A percentile compares a stretch with the other conserved stretches of the same genome.
Evolutionary conservation across 2,888 invertebrate genomes (phyloP).

Genomic region (Cheilosia impressa): DNA sequence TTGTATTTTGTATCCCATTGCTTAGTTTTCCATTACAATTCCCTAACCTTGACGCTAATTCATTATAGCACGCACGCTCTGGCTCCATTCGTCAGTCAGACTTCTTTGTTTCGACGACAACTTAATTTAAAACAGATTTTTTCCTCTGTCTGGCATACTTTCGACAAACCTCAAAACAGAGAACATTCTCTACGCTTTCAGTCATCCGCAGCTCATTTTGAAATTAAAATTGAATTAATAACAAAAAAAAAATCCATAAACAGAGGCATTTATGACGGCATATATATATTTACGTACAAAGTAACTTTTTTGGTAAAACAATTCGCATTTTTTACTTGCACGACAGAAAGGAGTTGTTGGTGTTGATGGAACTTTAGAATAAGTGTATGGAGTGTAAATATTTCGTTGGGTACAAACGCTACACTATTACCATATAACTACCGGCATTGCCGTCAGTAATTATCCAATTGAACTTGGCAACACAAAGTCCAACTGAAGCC

Average conservation of each 20-base stretch:
- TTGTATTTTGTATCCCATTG: too few species aligned
- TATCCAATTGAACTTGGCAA: neutral
- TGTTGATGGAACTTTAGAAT: neutral
- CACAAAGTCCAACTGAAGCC: neutral
- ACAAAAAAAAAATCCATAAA: slow-evolving; percentile 1
- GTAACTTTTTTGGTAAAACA: neutral
- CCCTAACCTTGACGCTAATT: slow-evolving; percentile 20
- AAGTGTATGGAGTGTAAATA: neutral
- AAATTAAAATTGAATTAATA: neutral
- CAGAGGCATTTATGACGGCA: slow-evolving; percentile 18
- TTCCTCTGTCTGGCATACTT: slow-evolving; percentile 3
- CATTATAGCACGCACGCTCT: slow-evolving; percentile 11
- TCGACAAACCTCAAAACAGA: slow-evolving; percentile 3
- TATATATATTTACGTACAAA: neutral
- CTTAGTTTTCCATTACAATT: slow-evolving; percentile 9
- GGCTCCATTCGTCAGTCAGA: slow-evolving; percentile 12
- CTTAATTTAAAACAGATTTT: slow-evolving; percentile 16
- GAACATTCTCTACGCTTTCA: slow-evolving; percentile 3
- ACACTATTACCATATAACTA: neutral
- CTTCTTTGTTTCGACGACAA: slow-evolving; percentile 13
- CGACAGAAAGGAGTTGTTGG: neutral
- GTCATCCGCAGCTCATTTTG: neutral
- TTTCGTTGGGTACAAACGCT: neutral
- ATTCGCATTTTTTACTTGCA: neutral
- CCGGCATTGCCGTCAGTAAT: neutral